A percentile compares a stretch with the other conserved stretches of the same genome.
Conservation (phyloP, 2,797 vertebrate species). For the Rhinichthys osculus region DNA sequence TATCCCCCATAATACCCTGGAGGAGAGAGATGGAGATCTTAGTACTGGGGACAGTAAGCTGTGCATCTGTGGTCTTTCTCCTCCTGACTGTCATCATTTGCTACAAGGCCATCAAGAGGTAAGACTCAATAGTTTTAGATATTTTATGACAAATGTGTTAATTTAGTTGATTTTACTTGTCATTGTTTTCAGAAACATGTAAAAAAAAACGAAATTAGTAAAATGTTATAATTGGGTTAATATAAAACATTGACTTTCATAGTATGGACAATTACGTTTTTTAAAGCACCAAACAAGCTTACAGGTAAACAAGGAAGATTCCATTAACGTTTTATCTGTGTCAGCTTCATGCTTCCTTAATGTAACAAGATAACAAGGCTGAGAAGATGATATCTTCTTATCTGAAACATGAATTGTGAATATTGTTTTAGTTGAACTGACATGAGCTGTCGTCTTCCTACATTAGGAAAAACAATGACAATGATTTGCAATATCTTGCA, state of each 20-base stretch:
- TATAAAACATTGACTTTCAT: background rate
- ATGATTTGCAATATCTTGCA: background rate
- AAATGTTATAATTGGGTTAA: background rate
- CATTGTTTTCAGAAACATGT: background rate
- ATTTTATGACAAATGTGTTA: background rate
- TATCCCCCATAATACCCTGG: conserved; percentile 75
- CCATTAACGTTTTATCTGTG: background rate
- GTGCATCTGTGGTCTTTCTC: conserved; percentile 82
- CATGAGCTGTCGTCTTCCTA: background rate
- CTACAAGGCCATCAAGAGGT: conserved; percentile 92
- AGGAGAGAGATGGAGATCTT: conserved; percentile 82
- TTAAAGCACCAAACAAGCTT: conserved; percentile 8
- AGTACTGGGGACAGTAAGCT: conserved; percentile 78
- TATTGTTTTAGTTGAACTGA: conserved; percentile 14
- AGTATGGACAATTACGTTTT: background rate
- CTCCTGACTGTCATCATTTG: conserved; percentile 85
- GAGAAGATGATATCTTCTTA: conserved; percentile 16
- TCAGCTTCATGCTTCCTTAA: conserved; percentile 7
- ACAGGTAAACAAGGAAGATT: conserved; percentile 7
- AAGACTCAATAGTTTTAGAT: conserved; percentile 32
- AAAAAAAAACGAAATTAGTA: too few species aligned
- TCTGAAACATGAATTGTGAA: conserved; percentile 14
- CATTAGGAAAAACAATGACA: conserved; percentile 1
- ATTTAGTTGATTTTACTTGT: background rate
- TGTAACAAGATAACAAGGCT: background rate